Percentiles rank a stretch among this genome's conserved stretches.
Evolutionary conservation across 1,140 invertebrate species (phyloP).

Genomic region (Andrena cerasifolii): DNA sequence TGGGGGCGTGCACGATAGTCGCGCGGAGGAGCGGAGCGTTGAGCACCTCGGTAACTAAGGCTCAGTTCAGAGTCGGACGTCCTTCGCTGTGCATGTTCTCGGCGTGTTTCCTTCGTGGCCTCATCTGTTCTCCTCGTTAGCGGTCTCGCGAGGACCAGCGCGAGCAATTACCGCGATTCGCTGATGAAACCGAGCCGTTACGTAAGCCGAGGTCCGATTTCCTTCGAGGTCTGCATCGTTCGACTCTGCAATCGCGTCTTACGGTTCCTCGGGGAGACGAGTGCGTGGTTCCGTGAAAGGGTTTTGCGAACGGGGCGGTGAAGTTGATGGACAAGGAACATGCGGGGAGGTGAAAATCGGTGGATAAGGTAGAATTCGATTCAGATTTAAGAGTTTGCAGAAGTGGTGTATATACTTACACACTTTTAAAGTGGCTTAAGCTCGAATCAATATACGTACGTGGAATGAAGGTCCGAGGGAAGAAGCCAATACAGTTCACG

Average conservation of each 20-base stretch:
- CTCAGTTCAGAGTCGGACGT: slow-evolving; percentile 57
- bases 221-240: neutral
- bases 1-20: slow-evolving; percentile 39
- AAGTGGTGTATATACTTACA: too few species aligned
- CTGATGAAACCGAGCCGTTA: neutral
- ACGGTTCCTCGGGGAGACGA: too few species aligned
- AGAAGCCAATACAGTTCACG: too few species aligned
- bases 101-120: neutral
- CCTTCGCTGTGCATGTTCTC: neutral
- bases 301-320: too few species aligned
- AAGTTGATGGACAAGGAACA: too few species aligned
- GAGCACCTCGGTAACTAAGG: slow-evolving; percentile 16
- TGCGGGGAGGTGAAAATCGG: too few species aligned
- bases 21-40: slow-evolving; percentile 17
- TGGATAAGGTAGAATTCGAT: too few species aligned
- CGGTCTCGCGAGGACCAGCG: neutral
- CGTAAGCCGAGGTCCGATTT: neutral
- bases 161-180: neutral
- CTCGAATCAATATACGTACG: too few species aligned
- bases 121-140: neutral
- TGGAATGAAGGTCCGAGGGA: too few species aligned
- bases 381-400: too few species aligned
- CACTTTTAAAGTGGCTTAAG: too few species aligned
- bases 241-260: neutral
- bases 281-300: too few species aligned